phyloP scores from a whole-genome alignment of 2,888 invertebrate species.

The Parapristionchus giblindavisi region DNA sequence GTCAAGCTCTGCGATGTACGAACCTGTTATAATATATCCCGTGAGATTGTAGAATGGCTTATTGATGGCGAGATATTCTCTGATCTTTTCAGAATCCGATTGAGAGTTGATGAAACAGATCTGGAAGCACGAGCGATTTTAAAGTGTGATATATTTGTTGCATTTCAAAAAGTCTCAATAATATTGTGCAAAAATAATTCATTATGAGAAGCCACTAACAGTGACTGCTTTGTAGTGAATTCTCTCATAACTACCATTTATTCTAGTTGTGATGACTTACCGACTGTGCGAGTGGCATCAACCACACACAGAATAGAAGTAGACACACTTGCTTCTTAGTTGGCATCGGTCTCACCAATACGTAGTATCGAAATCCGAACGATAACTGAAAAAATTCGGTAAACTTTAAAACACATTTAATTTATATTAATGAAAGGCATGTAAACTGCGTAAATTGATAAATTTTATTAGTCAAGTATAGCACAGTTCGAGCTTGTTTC shows the following conservation, averaged over 20 bases:
- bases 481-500: no score
- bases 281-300: constrained; percentile 21
- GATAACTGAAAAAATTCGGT: constrained; percentile 40
- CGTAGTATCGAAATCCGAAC: constrained; percentile 59
- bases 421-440: not conserved
- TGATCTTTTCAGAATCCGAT: constrained; percentile 47
- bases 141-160: no score
- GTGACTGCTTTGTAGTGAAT: no score
- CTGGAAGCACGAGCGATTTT: constrained; percentile 40
- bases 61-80: constrained; percentile 44
- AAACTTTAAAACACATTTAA: not conserved
- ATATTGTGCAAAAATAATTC: no score
- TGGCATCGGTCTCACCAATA: constrained; percentile 52
- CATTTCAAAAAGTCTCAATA: no score
- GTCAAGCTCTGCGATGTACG: no score
- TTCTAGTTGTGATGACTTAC: not conserved
- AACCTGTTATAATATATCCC: constrained; percentile 37
- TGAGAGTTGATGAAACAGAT: constrained; percentile 58
- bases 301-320: constrained; percentile 23
- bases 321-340: constrained; percentile 17
- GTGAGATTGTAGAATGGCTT: constrained; percentile 44
- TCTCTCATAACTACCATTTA: no score
- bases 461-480: no score
- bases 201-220: no score
- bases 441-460: no score